Base-by-base conservation (phyloP, 2,797 vertebrate species). In the Sus cebifrons region DNA sequence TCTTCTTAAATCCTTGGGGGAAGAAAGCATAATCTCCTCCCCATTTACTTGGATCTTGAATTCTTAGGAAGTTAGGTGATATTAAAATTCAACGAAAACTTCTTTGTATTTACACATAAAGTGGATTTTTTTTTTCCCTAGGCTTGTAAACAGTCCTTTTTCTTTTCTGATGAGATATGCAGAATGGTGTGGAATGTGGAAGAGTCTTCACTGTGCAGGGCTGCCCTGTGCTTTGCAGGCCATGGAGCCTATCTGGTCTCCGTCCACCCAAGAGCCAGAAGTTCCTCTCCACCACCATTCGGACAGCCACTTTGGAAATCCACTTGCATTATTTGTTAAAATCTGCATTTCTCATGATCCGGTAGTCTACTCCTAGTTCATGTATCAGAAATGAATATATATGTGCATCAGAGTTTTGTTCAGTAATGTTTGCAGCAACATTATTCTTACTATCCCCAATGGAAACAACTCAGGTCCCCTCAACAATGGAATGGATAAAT, bases 121-220 rank as follows among this genome's bases (percentile, higher is more conserved):
- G 25, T 70, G 32, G 21, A 11, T 40, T 94, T 95, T 94, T 95
- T 36, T 36, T 36, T 36, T 27, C n/a, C n/a, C 87, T 36, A 87
- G 40, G 20, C 12, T 49, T 20, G 36, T 73, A 90, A 71, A 32
- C 13, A 83, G 15, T 0, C 3, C 40, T 21, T 85, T 68, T 77
- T 68, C 70, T 32, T 73, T 58, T 86, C 68, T 71, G 29, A 56
- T 79, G 60, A 73, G 27, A 56, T 83, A 60, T 67, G 84, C 21
- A 64, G 23, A 82, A 17, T 54, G 52, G 21, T 83, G 27, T 58
- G 65, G 36, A 36, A n/a, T n/a, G 20, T 44, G n/a, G 58, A 73
- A 67, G 20, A 62, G 4, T 64, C 27, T 81, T 74, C 18, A 27
- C n/a, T 17, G 21, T 44, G 27, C 10, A 44, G 65, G 49, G 13